Conservation (phyloP, 2,113 vertebrate species). For the Nothocercus nigrocapillus region DNA sequence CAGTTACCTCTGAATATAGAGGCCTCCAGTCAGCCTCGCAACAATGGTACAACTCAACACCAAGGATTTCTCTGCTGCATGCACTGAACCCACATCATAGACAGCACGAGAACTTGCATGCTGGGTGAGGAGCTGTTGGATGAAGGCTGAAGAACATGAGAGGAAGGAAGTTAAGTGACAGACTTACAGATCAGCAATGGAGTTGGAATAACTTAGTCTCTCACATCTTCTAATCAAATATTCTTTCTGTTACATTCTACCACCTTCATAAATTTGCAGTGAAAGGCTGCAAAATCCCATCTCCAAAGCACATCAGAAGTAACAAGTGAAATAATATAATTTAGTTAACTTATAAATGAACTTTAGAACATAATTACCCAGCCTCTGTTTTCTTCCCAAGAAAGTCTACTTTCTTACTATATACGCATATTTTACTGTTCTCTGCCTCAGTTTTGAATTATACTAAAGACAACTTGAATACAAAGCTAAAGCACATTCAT, state of each 20-base stretch:
- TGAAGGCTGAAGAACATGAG: background rate
- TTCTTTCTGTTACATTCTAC: background rate
- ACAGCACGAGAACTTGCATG: rapidly evolving
- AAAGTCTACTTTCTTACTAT: background rate
- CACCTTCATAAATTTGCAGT: background rate
- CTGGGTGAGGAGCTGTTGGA: background rate
- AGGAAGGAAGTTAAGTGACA: background rate
- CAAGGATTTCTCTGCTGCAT: background rate
- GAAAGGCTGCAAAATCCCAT: background rate
- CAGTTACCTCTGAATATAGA: background rate
- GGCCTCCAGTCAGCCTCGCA: background rate
- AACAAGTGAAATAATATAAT: background rate
- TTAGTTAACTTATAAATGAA: background rate
- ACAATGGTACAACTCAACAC: background rate
- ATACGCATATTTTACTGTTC: background rate
- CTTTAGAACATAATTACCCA: background rate
- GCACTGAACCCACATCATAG: background rate
- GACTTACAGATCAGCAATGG: background rate
- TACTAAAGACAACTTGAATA: background rate
- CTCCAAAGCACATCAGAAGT: background rate
- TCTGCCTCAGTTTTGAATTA: background rate
- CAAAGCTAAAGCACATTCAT: background rate
- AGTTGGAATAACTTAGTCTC: background rate
- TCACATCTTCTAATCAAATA: background rate
- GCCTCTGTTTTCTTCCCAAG: background rate